Base-by-base conservation (phyloP, 1,140 invertebrate genomes). In the Drosophila kikkawai region DNA sequence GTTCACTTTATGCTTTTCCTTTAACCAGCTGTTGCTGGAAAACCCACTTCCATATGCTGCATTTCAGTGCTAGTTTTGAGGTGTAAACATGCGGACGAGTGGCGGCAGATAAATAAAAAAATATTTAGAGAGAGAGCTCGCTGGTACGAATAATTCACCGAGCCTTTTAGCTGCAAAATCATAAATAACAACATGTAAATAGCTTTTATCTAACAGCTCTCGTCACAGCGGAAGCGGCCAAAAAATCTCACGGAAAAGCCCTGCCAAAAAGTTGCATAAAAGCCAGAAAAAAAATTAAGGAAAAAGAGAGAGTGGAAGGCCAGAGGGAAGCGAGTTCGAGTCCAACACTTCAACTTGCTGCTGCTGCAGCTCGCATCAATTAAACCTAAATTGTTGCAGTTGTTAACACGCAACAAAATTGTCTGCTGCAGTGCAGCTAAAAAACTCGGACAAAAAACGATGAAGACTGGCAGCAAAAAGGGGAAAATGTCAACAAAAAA, bases 321-420 rank as follows among this genome's bases (percentile, higher is more conserved):
- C 47, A 47, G 34, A 13, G 26, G 15, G 53, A 61, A 32, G 37
- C 17, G 61, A 56, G 37, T 48, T 48, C 47, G 71, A 66, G 65
- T 48, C 75, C 84, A 63, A 75, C 80, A 90, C 84, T 87, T 87
- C 73, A 84, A 68, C 80, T 70, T 77, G 74, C 70, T 71, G 77
- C 74, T 71, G 75, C 66, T 75, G 83, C 83, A 83, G 70, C 76
- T 79, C 69, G 81, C 85, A 90, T 90, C 85, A 90, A 90, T 90
- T 90, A 88, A 88, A 88, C 85, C 85, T 90, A 88, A 88, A 88
- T 90, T 90, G 85, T 90, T 90, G 85, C 85, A 90, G 85, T 88
- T 90, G 85, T 90, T 90, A 90, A 90, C 85, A 90, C 81, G 85
- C 85, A 90, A 90, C 85, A 90, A 90, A 90, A 90, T 90, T 90